Percentiles rank a stretch among this genome's conserved stretches.
Evolutionary conservation across 2,113 vertebrate species (phyloP).

Genomic region (Misgurnus anguillicaudatus): DNA sequence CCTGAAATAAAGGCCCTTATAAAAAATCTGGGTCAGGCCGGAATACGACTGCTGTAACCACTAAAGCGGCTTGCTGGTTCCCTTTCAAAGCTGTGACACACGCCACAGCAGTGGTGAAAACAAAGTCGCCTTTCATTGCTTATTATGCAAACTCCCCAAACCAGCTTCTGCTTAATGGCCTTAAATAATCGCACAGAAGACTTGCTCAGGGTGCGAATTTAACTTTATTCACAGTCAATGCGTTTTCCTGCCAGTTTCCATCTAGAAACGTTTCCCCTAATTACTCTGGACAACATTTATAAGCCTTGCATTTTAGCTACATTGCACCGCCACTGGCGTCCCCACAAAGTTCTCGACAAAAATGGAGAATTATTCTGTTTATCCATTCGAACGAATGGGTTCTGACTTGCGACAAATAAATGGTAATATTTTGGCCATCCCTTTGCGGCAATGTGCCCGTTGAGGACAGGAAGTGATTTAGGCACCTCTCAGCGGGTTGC

Average conservation of each 20-base stretch:
- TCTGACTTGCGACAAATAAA: slow-evolving; percentile 38
- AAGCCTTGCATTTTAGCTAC: background rate
- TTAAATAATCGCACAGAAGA: slow-evolving; percentile 20
- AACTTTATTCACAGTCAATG: slow-evolving; percentile 42
- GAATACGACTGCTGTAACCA: slow-evolving; percentile 30
- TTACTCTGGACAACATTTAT: slow-evolving; percentile 25
- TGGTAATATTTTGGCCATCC: slow-evolving; percentile 48
- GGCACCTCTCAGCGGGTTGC: slow-evolving; percentile 51
- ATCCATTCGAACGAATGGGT: background rate
- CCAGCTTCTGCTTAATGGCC: background rate
- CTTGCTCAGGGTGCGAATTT: slow-evolving; percentile 24
- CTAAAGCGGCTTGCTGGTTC: slow-evolving; percentile 12
- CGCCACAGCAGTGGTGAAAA: background rate
- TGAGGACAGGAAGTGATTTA: slow-evolving; percentile 45
- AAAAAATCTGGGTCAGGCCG: slow-evolving; percentile 21
- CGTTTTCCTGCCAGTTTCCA: background rate
- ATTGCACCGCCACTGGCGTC: background rate
- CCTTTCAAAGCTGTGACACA: background rate
- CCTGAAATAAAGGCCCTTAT: background rate
- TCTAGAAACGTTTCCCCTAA: slow-evolving; percentile 30
- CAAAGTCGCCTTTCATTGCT: slow-evolving; percentile 46
- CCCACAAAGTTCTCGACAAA: background rate
- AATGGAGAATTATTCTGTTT: background rate
- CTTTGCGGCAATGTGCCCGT: slow-evolving; percentile 20
- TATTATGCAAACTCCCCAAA: slow-evolving; percentile 27